Base-by-base conservation (phyloP, 2,888 invertebrate species). In the Galerucella pusilla region DNA sequence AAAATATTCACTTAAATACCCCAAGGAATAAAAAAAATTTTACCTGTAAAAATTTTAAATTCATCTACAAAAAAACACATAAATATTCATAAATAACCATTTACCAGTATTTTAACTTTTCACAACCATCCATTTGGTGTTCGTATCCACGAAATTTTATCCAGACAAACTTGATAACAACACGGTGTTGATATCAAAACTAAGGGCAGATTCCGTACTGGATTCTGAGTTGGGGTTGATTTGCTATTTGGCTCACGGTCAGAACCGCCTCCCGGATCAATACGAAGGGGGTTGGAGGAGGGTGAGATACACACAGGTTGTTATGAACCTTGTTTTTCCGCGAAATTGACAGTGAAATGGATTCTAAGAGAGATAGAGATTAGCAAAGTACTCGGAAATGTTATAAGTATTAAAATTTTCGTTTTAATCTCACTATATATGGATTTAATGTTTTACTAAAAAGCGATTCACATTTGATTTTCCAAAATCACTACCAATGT, bases 181-280 rank as follows among this genome's bases (percentile, higher is more conserved):
- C 64, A 59, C 65, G 59, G 14, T 52, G 45, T 65, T 45, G 63
- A 65, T 57, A 65, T 52, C 45, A 46, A 25, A 54, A 64, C 64
- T 71, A 71, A 71, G 65, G 42, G 65, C 46, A 71, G 59, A 67
- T 66, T 77, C 65, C 69, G 65, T 28, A 77, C 77, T 78, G 79
- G 72, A 78, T 80, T 80, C 79, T 78, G 79, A 78, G 80, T 80
- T 79, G 80, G 82, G 81, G 81, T 82, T 81, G 81, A 77, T 79
- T 73, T 77, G 54, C 76, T 79, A 81, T 81, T 78, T 80, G 81
- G 82, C 81, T 82, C 82, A 82, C 78, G 82, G 82, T 80, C 82
- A 82, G 80, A 75, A 77, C 80, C 80, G 80, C 79, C 79, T 73
- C 76, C 76, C 57, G 20, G 72, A 80, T 80, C 80, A 77, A 80